Percentiles rank a stretch among this genome's conserved stretches.
Conservation (phyloP, 2,113 vertebrate species). For the Myiagra hebetior region DNA sequence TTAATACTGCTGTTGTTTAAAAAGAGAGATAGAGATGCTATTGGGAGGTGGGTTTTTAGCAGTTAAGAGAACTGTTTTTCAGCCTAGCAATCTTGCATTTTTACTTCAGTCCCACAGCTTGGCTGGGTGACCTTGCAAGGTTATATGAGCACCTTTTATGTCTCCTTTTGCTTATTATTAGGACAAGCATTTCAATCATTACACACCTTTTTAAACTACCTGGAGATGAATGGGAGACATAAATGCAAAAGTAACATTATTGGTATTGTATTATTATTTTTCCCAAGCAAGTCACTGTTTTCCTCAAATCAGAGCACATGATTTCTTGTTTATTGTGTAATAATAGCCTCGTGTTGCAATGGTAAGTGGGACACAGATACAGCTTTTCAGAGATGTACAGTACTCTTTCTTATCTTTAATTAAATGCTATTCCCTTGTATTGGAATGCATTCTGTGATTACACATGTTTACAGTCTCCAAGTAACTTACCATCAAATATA, state of each 20-base stretch:
- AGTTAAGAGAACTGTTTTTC: background rate
- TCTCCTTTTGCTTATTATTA: background rate
- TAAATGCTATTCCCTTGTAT: slow-evolving; percentile 51
- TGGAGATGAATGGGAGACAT: background rate
- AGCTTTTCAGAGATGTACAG: slow-evolving; percentile 23
- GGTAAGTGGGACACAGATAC: slow-evolving; percentile 35
- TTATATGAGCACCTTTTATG: background rate
- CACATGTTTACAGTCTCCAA: background rate
- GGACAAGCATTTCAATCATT: background rate
- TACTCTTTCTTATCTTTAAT: slow-evolving; percentile 52
- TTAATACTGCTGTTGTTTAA: background rate
- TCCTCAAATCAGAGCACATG: background rate
- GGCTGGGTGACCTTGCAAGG: background rate
- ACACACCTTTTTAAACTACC: background rate
- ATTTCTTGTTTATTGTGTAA: slow-evolving; percentile 42
- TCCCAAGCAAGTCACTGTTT: background rate
- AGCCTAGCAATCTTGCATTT: background rate
- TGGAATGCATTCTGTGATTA: background rate
- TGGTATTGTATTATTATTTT: background rate
- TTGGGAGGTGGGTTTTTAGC: background rate
- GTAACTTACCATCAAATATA: background rate
- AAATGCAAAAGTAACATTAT: background rate
- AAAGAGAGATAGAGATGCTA: background rate
- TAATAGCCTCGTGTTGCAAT: slow-evolving; percentile 10
- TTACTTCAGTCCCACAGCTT: background rate